These are phyloP conservation scores for Drosophila burlai DNA, from an alignment of 1,140 invertebrate genomes.

Conservation along the genomic window DNA sequence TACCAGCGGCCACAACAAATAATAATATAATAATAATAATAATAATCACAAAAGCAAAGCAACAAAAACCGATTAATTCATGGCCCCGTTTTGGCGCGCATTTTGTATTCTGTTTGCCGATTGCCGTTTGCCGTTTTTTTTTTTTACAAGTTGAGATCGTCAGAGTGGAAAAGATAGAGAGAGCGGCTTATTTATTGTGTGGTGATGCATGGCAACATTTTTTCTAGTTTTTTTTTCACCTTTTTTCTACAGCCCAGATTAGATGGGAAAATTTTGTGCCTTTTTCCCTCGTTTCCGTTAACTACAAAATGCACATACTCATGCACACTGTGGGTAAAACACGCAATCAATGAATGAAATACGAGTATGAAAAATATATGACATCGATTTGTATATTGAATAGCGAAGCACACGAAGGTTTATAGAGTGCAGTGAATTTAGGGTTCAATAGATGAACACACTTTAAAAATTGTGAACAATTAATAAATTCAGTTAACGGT, in stretches of 20 bases:
- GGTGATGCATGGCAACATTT: constrained; percentile 23
- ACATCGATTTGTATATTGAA: neutral
- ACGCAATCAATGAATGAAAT: neutral
- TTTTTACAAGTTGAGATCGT: constrained; percentile 14
- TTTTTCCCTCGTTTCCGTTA: neutral
- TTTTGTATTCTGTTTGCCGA: constrained; percentile 6
- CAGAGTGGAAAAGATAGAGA: constrained; percentile 21
- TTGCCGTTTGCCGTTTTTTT: neutral
- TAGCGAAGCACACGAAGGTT: neutral
- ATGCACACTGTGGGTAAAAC: neutral
- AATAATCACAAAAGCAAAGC: neutral
- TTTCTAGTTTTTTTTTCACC: constrained; percentile 1
- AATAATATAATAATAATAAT: constrained; percentile 15
- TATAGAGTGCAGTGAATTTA: neutral
- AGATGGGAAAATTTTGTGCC: constrained; percentile 47
- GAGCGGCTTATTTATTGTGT: constrained; percentile 3
- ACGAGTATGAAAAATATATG: neutral
- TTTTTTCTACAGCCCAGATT: constrained; percentile 55
- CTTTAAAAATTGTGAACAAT: neutral
- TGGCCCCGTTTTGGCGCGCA: constrained; percentile 50
- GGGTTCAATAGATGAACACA: no score
- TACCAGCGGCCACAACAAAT: constrained; percentile 12
- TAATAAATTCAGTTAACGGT: no score
- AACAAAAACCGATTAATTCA: constrained; percentile 37
- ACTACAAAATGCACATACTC: neutral